These are phyloP conservation scores for Gobius niger DNA, from an alignment of 2,113 vertebrate species.

Conservation along the genomic window DNA sequence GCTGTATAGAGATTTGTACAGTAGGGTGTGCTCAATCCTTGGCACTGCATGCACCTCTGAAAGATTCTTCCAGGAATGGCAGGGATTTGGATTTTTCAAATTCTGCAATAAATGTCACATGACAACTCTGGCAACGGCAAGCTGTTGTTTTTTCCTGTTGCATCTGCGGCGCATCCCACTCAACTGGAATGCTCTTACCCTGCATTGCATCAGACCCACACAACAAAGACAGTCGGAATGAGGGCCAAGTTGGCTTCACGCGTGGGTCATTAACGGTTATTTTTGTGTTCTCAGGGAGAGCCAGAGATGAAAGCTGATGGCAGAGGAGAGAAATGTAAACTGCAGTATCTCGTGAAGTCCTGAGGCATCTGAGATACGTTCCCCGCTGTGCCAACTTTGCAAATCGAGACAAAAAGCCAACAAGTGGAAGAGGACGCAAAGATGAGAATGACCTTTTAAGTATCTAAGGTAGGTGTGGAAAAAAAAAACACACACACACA, in stretches of 20 bases:
- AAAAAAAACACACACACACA: background rate
- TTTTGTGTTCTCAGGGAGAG: conserved; percentile 19
- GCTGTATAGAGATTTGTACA: background rate
- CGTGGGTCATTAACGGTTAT: conserved; percentile 42
- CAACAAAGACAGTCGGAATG: conserved; percentile 36
- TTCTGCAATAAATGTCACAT: conserved; percentile 13
- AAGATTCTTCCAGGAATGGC: conserved; percentile 8
- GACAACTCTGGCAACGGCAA: conserved; percentile 14
- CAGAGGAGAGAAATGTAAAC: conserved; percentile 17
- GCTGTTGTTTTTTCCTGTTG: conserved; percentile 34
- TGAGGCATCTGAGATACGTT: conserved; percentile 33
- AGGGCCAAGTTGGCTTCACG: conserved; percentile 31
- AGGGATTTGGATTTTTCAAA: conserved; percentile 12
- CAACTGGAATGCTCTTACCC: conserved; percentile 43
- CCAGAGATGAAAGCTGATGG: conserved; percentile 29
- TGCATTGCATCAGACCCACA: conserved; percentile 60
- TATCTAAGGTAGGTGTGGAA: conserved; percentile 14
- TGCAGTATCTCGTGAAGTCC: conserved; percentile 25
- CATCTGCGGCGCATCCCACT: conserved; percentile 15
- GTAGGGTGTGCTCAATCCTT: conserved; percentile 4
- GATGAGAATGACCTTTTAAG: conserved; percentile 12
- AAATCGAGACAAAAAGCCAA: conserved; percentile 20
- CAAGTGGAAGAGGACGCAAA: conserved; percentile 12
- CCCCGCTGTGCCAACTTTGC: conserved; percentile 26
- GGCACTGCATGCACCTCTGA: conserved; percentile 1